Conservation (phyloP, 2,113 vertebrate genomes). For the Cariama cristata region DNA sequence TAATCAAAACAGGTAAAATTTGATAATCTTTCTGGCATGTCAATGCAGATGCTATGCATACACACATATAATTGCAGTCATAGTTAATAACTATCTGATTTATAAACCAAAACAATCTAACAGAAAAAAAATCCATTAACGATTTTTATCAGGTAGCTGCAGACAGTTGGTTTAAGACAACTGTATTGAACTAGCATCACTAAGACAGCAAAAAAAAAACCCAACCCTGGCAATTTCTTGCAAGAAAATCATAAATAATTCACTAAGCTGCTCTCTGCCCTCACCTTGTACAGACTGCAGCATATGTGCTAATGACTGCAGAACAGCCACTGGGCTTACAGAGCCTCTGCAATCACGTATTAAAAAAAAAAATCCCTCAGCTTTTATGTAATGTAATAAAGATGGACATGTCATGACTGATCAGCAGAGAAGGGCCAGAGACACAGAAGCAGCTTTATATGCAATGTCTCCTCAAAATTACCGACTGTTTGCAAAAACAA, state of each 20-base stretch:
- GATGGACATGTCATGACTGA: neutral
- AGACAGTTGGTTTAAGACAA: neutral
- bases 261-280: neutral
- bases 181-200: neutral
- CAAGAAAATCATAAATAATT: slow-evolving; percentile 30
- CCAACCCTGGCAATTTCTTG: neutral
- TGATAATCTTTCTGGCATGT: neutral
- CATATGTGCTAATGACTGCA: neutral
- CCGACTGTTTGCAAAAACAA: neutral
- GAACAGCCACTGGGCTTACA: neutral
- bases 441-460: neutral
- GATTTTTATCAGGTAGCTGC: neutral
- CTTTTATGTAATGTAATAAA: neutral
- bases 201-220: neutral
- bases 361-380: neutral
- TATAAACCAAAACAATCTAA: neutral
- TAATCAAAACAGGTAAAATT: neutral
- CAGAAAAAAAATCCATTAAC: neutral
- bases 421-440: neutral
- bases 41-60: neutral
- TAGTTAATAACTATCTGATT: neutral
- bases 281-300: neutral
- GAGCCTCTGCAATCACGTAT: neutral
- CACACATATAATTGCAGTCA: neutral
- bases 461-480: neutral